These are phyloP conservation scores for Petrocephalus schoutedeni DNA, from an alignment of 2,797 vertebrate species.

Conservation along the genomic window DNA sequence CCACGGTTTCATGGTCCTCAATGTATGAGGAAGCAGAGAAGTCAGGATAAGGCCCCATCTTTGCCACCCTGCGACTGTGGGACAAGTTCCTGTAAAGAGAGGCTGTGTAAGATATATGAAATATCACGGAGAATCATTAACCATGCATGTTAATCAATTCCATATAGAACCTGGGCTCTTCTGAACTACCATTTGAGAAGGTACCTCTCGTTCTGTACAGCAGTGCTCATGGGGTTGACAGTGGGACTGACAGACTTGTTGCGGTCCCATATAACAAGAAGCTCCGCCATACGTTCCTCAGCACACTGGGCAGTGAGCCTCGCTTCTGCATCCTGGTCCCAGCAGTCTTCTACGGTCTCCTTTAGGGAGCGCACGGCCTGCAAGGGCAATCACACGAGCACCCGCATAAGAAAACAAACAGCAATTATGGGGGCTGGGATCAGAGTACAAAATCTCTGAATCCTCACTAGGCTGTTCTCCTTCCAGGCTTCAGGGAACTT, in stretches of 20 bases:
- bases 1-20: slow-evolving; percentile 80
- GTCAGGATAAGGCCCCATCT: slow-evolving; percentile 85
- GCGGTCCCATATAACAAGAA: slow-evolving; percentile 95
- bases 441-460: not conserved
- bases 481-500: slow-evolving; percentile 99
- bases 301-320: slow-evolving; percentile 94
- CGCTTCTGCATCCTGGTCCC: slow-evolving; percentile 98
- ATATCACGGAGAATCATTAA: not conserved
- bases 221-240: slow-evolving; percentile 90
- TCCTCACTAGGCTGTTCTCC: slow-evolving; percentile 90
- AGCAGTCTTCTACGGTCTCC: slow-evolving; percentile 98
- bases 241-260: slow-evolving; percentile 97
- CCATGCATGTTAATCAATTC: not conserved
- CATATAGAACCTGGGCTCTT: not conserved
- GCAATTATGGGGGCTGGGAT: not conserved
- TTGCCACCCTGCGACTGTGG: slow-evolving; percentile 79
- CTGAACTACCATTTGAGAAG: not conserved
- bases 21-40: slow-evolving; percentile 88
- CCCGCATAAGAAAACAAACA: not conserved
- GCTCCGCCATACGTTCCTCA: slow-evolving; percentile 91
- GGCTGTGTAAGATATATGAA: not conserved
- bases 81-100: slow-evolving; percentile 76
- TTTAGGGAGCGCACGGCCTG: slow-evolving; percentile 94
- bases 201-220: slow-evolving; percentile 61
- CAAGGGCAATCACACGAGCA: slow-evolving; percentile 17